Base-by-base conservation (phyloP, 2,113 vertebrate genomes). In the Corythornis vintsioides region DNA sequence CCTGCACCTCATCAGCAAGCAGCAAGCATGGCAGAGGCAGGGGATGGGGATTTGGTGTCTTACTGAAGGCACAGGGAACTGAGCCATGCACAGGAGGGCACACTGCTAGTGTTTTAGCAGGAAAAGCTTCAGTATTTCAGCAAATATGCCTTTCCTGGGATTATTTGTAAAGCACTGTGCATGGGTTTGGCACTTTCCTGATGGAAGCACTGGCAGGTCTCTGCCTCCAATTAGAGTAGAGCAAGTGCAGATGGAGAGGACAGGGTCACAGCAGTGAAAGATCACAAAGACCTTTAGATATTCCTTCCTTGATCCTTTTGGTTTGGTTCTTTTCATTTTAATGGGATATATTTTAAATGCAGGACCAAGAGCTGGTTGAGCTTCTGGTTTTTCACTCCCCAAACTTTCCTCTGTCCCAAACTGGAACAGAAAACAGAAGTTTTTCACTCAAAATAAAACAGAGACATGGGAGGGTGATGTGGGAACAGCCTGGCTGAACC, bases 231-330 rank as follows among this genome's bases (percentile, higher is more conserved):
- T 80, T 93, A 86, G 87, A 83, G 72, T 33, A 66, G 1, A 77
- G 78, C 21, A 50, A 70, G 52, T 76, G 88, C 29, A 90, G 64
- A 90, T 67, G 92, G 86, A 38, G 80, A 96, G 89, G 93, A 90
- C 87, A 95, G 47, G 31, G 56, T 67, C 18, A 43, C 56, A 89
- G 35, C 80, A 90, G 17, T 13, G 38, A 87, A 60, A 86, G 77
- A 84, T 52, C 61, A 53, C 15, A 19, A 84, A 50, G 64, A 88
- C 17, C 74, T 79, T 61, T 22, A 53, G 40, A 53, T 14, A 21
- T 9, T 61, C 7, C 70, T 56, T 74, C 11, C 48, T 50, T 16
- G 20, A 11, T 43, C 42, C 52, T 31, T 50, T 31, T 17, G 10
- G 12, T 9, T 47, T 42, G 1, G 16, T 60, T 77, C 31, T 69